Evolutionary conservation across 23 tunicate genomes (phyloP), one percentile per base, ranked within the genome.

Genomic region (Pegea sp.): DNA sequence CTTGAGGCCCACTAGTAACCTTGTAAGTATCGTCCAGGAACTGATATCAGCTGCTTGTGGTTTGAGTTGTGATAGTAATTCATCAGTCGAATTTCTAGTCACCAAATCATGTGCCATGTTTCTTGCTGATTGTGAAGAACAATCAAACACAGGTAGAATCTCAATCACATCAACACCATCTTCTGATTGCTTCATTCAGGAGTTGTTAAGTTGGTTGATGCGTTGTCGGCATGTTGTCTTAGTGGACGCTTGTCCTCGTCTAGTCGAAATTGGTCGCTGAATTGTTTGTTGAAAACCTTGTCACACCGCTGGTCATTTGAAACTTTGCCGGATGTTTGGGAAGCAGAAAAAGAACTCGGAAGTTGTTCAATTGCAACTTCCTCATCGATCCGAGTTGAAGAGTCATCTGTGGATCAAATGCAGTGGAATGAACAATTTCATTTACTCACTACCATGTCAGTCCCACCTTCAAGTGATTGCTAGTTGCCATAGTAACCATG

Each of bases 141-240:
- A 38, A 38, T 38, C 16, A 8, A 16, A 38, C 16, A 16, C 11
- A 38, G 16, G 46, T 38, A 38, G 16, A 38, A 38, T 8, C 46
- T 16, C 46, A 38, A 38, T 38, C 11, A 38, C 16, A 8, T 16
- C 16, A 38, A 38, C 16, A 38, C 46, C 11, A 38, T 38, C 16
- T 38, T 38, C 46, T 38, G 46, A 38, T 38, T 38, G 11, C 46
- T 8, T 8, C 21, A 3, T 70, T 13, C 70, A 84, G 95, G 67
- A 30, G 63, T 66, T 20, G 31, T 63, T 43, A 29, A 44, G 34
- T 33, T 84, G 52, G 16, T 84, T 3, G 76, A 84, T 42, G 95
- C 95, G 25, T 53, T 84, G 29, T 63, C 95, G 1, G 63, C 72
- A 2, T 84, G 95, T 46, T 84, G 80, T 44, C 71, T 84, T 11